Base-by-base conservation (phyloP, 2,797 vertebrate species). In the Hybognathus amarus region DNA sequence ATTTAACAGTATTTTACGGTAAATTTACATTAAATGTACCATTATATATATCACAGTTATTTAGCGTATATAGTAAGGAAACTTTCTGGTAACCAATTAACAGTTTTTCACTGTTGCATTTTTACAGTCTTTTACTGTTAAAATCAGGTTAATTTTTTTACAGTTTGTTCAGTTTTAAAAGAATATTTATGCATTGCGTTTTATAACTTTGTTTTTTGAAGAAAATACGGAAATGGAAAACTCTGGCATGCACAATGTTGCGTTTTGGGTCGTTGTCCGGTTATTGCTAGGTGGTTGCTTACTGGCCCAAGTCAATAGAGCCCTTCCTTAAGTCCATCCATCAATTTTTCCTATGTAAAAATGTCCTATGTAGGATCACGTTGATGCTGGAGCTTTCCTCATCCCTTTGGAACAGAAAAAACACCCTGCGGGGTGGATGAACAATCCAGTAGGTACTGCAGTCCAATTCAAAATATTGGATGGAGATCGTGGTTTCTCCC, bases 281-380 rank as follows among this genome's bases (percentile, higher is more conserved):
- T 36, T 13, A 13, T 75, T 38, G 5, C 17, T 1, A 22, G 11
- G 20, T 54, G 12, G 6, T 56, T 75, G 30, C 30, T 56, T 61
- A 61, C 59, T 27, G 59, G 24, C 59, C 24, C 36, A 59, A 38
- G 4, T 59, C 67, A 45, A 69, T 24, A 69, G n/a, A 69, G 6
- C n/a, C 22, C 13, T 13, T 69, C 40, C 38, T 69, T 45, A 45
- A 24, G 6, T 27, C 24, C 42, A 71, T 71, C 42, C 68, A 47
- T 50, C 24, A 15, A 50, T 71, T 71, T 47, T 70, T 70, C 15
- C n/a, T n/a, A n/a, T n/a, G n/a, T n/a, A 24, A 70, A 70, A 70
- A 42, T 69, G 67, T 69, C 40, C 15, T 27, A 18, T 71, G 42
- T 27, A 70, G n/a, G 24, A 70, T 30, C 69, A 18, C 0, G 8